Evolutionary conservation across 2,888 invertebrate species (phyloP).

Genomic region (Chaetogeoica ovagalla): DNA sequence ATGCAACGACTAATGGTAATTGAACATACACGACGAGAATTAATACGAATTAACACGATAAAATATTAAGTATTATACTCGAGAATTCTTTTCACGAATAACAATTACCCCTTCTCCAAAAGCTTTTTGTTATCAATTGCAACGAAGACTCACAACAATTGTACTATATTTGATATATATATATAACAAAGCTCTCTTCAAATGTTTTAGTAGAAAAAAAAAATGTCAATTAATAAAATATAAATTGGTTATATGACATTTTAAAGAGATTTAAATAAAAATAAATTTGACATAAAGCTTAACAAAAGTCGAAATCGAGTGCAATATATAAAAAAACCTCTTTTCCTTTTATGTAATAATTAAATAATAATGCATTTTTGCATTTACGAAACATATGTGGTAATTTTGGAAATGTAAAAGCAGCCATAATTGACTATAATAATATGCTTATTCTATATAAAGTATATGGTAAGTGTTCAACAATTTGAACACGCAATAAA

Average conservation of each 20-base stretch:
- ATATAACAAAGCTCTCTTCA: background rate
- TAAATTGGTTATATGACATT: conserved; percentile 11
- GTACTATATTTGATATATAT: background rate
- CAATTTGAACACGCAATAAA: conserved; percentile 6
- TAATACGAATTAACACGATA: conserved; percentile 1
- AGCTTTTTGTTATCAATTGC: background rate
- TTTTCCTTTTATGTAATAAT: background rate
- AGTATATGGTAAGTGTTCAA: background rate
- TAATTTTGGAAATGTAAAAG: conserved; percentile 5
- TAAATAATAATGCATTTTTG: background rate
- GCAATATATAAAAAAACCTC: conserved; percentile 23
- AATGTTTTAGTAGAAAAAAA: background rate
- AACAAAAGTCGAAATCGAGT: conserved; percentile 2
- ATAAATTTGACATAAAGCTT: conserved; percentile 11
- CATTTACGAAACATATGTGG: too few species aligned
- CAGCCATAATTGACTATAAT: conserved; percentile 27
- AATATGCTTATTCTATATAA: background rate
- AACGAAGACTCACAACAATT: background rate
- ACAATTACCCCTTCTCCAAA: too few species aligned
- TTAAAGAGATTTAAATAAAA: conserved; percentile 3
- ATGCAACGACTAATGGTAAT: background rate
- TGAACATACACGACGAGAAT: too few species aligned
- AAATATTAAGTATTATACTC: background rate
- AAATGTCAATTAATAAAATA: conserved; percentile 22
- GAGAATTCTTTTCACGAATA: too few species aligned